A percentile compares a stretch with the other conserved stretches of the same genome.
Conservation (phyloP, 2,888 invertebrate species). For the Cremastobaeus sp. region DNA sequence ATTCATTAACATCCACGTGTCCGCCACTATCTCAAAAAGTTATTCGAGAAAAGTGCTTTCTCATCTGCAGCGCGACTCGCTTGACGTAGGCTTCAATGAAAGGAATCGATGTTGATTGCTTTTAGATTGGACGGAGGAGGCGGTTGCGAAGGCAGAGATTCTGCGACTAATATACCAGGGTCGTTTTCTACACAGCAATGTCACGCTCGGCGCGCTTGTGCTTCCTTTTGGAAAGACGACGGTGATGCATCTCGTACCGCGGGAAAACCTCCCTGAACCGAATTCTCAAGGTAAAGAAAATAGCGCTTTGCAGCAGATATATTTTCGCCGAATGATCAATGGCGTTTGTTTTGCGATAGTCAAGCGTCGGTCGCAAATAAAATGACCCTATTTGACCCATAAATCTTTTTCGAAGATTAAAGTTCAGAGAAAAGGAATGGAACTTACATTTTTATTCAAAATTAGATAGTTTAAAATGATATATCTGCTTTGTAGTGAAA, state of each 20-base stretch:
- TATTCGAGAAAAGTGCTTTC: conserved; percentile 39
- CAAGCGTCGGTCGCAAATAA: conserved; percentile 1
- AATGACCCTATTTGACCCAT: neutral
- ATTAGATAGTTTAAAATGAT: neutral
- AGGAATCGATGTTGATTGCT: conserved; percentile 66
- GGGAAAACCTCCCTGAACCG: conserved; percentile 99
- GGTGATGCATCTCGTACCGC: conserved; percentile 99
- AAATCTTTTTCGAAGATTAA: conserved; percentile 6
- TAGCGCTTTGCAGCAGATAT: neutral
- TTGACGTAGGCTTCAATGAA: conserved; percentile 38
- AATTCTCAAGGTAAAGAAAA: conserved; percentile 91
- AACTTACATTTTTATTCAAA: neutral
- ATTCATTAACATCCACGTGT: conserved; percentile 37
- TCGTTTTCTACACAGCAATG: conserved; percentile 99
- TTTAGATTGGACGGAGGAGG: conserved; percentile 97
- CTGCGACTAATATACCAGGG: conserved; percentile 99
- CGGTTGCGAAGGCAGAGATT: conserved; percentile 97
- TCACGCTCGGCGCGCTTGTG: conserved; percentile 97
- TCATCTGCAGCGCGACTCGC: conserved; percentile 27
- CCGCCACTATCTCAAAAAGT: conserved; percentile 19
- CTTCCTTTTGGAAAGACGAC: conserved; percentile 98
- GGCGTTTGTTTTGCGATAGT: conserved; percentile 8
- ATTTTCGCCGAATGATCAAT: conserved; percentile 4
- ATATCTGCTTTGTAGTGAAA: too few species aligned
- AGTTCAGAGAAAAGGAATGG: neutral